Evolutionary conservation across 2,888 invertebrate species (phyloP).

Genomic region (Sminthurides aquaticus): DNA sequence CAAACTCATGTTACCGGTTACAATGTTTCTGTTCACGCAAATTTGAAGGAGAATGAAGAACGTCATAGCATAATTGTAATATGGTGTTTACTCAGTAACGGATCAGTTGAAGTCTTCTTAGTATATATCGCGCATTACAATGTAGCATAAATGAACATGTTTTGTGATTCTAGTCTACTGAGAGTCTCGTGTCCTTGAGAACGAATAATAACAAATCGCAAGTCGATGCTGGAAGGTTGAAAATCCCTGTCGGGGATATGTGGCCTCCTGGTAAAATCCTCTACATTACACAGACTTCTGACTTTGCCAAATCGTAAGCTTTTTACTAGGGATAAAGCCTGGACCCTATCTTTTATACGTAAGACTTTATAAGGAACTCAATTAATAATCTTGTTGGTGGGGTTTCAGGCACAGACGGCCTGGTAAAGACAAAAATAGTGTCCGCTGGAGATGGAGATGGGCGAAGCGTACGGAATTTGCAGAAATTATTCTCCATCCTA

Average conservation of each 20-base stretch:
- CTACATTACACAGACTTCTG: slow-evolving; percentile 29
- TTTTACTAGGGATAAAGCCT: too few species aligned
- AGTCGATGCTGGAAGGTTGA: neutral
- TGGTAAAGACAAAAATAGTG: neutral
- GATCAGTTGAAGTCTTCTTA: too few species aligned
- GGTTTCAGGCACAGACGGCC: slow-evolving; percentile 15
- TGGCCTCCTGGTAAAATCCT: slow-evolving; percentile 31
- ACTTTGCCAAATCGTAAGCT: slow-evolving; percentile 15
- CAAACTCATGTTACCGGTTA: too few species aligned
- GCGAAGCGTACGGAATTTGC: slow-evolving; percentile 69
- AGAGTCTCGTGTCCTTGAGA: too few species aligned
- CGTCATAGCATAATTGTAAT: too few species aligned
- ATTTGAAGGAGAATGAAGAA: too few species aligned
- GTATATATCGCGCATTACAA: too few species aligned
- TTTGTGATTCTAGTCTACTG: too few species aligned
- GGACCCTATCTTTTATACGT: neutral
- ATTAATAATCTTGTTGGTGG: neutral
- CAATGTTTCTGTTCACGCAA: too few species aligned
- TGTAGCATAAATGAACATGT: too few species aligned
- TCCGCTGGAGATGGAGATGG: slow-evolving; percentile 66
- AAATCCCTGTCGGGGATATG: slow-evolving; percentile 26
- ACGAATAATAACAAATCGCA: neutral
- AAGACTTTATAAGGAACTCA: neutral
- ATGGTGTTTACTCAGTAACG: too few species aligned
- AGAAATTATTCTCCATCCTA: slow-evolving; percentile 72